phyloP scores from a whole-genome alignment of 1,140 invertebrate genomes.

The Hycleus cichorii region DNA sequence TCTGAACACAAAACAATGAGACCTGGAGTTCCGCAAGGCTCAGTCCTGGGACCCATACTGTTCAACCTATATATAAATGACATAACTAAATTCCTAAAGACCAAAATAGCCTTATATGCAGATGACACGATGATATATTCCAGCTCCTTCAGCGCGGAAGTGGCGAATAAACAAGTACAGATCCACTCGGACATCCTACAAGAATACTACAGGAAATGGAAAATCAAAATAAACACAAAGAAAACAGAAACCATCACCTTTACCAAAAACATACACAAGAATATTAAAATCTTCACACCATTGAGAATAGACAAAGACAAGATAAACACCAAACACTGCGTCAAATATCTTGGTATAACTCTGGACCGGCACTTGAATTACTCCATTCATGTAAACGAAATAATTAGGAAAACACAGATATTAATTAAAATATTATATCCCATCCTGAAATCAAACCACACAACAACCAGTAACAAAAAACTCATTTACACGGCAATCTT shows the following conservation, averaged over 20 bases:
- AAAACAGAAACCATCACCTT: neutral
- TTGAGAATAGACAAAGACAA: neutral
- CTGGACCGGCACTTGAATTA: conserved; percentile 23
- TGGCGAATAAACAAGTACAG: neutral
- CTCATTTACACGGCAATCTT: conserved; percentile 5
- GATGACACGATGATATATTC: conserved; percentile 29
- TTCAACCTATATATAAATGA: conserved; percentile 29
- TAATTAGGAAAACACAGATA: conserved; percentile 17
- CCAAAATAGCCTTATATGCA: conserved; percentile 16
- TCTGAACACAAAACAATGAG: conserved; percentile 14
- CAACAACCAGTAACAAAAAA: neutral
- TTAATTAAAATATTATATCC: conserved; percentile 11
- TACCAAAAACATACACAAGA: neutral
- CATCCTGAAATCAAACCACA: neutral
- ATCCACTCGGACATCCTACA: neutral
- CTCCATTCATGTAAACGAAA: conserved; percentile 14
- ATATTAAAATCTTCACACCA: neutral
- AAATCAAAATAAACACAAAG: neutral
- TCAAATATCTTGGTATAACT: conserved; percentile 27
- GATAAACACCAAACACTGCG: neutral
- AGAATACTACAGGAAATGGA: neutral
- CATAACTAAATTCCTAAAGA: conserved; percentile 10
- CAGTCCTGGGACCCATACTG: conserved; percentile 24
- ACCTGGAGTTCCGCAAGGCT: conserved; percentile 33
- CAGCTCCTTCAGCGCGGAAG: too few relatives aligned